phyloP scores from a whole-genome alignment of 53 echinoderm and acorn worm species.

The Paelopatides confundens region DNA sequence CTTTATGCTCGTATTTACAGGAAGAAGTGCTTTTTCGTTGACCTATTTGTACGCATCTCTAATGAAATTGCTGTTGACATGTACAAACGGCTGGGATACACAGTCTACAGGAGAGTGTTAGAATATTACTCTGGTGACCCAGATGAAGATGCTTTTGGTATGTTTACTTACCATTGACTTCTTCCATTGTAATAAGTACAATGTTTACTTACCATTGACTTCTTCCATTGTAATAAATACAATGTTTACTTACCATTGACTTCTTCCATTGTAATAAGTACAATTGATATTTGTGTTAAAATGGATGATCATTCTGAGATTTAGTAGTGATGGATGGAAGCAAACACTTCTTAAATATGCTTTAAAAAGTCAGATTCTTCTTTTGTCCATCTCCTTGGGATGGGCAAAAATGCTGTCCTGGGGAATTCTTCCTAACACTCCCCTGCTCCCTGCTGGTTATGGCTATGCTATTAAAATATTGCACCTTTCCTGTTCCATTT shows the following conservation, averaged over 20 bases:
- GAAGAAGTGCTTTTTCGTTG: constrained; percentile 95
- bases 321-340: no score
- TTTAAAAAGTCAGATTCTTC: no score
- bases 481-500: neutral
- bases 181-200: neutral
- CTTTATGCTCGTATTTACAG: constrained; percentile 46
- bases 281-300: neutral
- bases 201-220: neutral
- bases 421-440: no score
- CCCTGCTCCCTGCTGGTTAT: neutral
- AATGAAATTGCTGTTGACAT: constrained; percentile 92
- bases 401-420: no score
- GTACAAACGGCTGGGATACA: constrained; percentile 95
- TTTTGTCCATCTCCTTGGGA: no score
- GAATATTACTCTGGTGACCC: constrained; percentile 99
- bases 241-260: neutral
- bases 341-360: no score
- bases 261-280: neutral
- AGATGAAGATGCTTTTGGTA: constrained; percentile 98
- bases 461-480: no score
- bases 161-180: neutral
- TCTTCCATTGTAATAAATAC: neutral
- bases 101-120: constrained; percentile 90
- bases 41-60: constrained; percentile 96
- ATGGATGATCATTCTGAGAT: no score